Percentiles rank a stretch among this genome's conserved stretches.
These are phyloP conservation scores for Lithophane socia DNA, from an alignment of 2,888 invertebrate species.

Conservation along the genomic window DNA sequence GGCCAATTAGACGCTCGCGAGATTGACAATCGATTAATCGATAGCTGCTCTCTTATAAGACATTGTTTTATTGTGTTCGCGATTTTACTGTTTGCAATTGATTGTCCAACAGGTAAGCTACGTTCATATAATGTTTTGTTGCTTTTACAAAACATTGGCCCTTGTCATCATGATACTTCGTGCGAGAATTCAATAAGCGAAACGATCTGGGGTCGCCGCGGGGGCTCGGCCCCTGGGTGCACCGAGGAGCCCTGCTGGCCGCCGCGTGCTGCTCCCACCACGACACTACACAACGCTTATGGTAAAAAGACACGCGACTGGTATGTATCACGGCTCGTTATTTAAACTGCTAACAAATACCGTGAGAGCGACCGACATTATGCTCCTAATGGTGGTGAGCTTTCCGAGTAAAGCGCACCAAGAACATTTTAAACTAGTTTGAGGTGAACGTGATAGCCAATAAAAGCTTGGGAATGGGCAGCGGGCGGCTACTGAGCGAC, in stretches of 20 bases:
- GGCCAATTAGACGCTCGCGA: constrained; percentile 65
- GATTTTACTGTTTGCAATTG: constrained; percentile 38
- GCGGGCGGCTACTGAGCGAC: constrained; percentile 82
- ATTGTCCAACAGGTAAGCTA: constrained; percentile 11
- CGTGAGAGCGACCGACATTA: constrained; percentile 84
- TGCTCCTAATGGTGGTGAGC: constrained; percentile 75
- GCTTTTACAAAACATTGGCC: constrained; percentile 74
- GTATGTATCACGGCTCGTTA: constrained; percentile 75
- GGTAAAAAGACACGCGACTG: constrained; percentile 85
- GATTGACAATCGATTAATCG: constrained; percentile 66
- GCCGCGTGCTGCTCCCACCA: constrained; percentile 77
- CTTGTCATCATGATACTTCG: constrained; percentile 78
- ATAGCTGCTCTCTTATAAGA: constrained; percentile 45
- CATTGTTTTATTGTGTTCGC: constrained; percentile 60
- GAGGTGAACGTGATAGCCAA: constrained; percentile 86
- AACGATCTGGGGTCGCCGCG: constrained; percentile 72
- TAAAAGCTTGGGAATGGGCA: constrained; percentile 86
- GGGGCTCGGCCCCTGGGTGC: constrained; percentile 83
- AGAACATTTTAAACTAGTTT: constrained; percentile 87
- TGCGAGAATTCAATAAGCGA: constrained; percentile 85
- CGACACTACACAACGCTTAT: constrained; percentile 80
- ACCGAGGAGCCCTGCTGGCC: constrained; percentile 75
- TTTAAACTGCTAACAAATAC: constrained; percentile 75
- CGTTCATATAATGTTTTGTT: constrained; percentile 42
- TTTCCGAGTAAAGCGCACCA: constrained; percentile 84